These are phyloP conservation scores for Cotesia typhae DNA, from an alignment of 1,140 invertebrate species.

Conservation along the genomic window DNA sequence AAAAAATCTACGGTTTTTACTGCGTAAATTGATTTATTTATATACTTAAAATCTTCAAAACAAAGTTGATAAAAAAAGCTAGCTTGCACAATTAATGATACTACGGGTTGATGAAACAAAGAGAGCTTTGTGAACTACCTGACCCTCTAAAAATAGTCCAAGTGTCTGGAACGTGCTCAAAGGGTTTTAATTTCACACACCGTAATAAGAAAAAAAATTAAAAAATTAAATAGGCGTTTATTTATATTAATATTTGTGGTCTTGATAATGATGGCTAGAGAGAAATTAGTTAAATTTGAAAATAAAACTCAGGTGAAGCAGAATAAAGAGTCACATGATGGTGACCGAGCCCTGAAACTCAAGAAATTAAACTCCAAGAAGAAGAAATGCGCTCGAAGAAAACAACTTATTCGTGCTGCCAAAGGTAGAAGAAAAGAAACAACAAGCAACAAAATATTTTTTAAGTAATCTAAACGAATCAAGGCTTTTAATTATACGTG, in stretches of 20 bases:
- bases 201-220: too few species aligned
- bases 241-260: not conserved
- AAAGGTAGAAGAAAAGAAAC: slow-evolving; percentile 51
- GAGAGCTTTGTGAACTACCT: slow-evolving; percentile 28
- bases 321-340: slow-evolving; percentile 49
- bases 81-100: slow-evolving; percentile 4
- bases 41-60: not conserved
- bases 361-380: slow-evolving; percentile 44
- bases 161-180: slow-evolving; percentile 29
- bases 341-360: slow-evolving; percentile 38
- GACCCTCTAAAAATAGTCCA: slow-evolving; percentile 38
- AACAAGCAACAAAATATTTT: too few species aligned
- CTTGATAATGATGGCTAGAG: not conserved
- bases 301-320: slow-evolving; percentile 56
- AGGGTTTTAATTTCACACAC: slow-evolving; percentile 2
- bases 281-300: slow-evolving; percentile 37
- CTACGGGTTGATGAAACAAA: slow-evolving; percentile 23
- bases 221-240: not conserved
- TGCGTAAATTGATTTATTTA: too few species aligned
- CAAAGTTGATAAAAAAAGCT: not conserved
- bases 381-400: slow-evolving; percentile 48
- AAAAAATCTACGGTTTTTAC: too few species aligned
- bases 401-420: slow-evolving; percentile 41
- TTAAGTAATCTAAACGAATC: too few species aligned
- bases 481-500: too few species aligned